Percentiles rank a stretch among this genome's conserved stretches.
Conservation (phyloP, 2,797 vertebrate species). For the Cyclopterus lumpus region DNA sequence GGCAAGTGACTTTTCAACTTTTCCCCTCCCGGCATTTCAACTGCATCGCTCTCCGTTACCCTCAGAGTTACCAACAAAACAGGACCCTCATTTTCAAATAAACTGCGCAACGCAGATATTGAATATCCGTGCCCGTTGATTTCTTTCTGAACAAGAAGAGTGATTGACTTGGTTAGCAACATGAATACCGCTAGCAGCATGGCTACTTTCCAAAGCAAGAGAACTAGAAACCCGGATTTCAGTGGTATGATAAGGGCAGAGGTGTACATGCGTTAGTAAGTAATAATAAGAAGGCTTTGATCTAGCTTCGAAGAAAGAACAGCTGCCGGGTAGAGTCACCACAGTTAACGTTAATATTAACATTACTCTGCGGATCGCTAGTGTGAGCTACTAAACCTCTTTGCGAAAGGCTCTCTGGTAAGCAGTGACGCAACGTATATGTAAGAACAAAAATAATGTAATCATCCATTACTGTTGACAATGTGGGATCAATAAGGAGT, state of each 20-base stretch:
- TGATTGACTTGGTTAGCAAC: neutral
- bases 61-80: no score
- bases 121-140: neutral
- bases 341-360: neutral
- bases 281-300: no score
- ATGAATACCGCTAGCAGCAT: neutral
- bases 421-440: neutral
- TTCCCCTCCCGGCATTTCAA: no score
- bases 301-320: no score
- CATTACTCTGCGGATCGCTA: neutral
- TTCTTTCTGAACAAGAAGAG: no score
- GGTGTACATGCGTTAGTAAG: no score
- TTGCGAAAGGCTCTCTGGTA: neutral
- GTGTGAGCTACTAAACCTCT: neutral
- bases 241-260: no score
- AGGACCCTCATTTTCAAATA: no score
- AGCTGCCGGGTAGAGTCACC: no score
- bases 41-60: no score
- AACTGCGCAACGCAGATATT: no score
- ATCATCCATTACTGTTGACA: neutral
- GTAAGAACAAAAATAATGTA: neutral
- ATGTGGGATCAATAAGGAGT: neutral
- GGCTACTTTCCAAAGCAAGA: neutral
- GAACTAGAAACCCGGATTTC: neutral
- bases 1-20: no score